These are phyloP conservation scores for Eumaeus atala DNA, from an alignment of 1,140 invertebrate species.

Conservation along the genomic window DNA sequence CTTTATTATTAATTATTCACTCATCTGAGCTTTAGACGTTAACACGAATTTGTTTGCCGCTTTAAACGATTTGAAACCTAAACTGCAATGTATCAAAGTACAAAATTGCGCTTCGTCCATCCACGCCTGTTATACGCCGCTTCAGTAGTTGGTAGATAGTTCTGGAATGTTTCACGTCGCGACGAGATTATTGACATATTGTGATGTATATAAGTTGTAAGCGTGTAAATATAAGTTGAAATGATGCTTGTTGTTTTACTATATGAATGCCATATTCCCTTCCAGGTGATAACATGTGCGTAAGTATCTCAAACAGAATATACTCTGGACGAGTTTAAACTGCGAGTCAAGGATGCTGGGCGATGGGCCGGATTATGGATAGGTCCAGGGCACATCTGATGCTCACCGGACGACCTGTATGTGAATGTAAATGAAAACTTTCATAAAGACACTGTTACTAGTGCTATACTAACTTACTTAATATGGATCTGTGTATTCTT, in stretches of 20 bases:
- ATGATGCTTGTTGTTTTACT: slow-evolving; percentile 1
- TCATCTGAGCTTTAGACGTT: background rate
- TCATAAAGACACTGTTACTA: no score
- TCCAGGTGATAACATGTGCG: background rate
- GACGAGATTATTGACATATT: slow-evolving; percentile 33
- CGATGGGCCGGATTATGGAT: no score
- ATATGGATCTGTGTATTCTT: no score
- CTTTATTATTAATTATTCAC: background rate
- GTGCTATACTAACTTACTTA: no score
- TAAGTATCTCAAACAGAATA: no score
- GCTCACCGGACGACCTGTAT: no score
- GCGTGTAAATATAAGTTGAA: slow-evolving; percentile 51
- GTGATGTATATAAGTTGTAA: slow-evolving; percentile 65
- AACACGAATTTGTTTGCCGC: background rate
- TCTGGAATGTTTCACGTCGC: background rate
- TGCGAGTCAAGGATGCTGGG: no score
- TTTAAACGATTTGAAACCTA: slow-evolving; percentile 12
- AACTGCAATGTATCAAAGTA: slow-evolving; percentile 36
- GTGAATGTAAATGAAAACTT: no score
- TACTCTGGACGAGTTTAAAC: no score
- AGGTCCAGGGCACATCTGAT: no score
- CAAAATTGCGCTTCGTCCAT: slow-evolving; percentile 42
- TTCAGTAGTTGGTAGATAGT: background rate
- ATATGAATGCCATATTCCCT: background rate
- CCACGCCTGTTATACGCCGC: slow-evolving; percentile 15